Evolutionary conservation across 2,113 vertebrate species (phyloP).

Genomic region (Strix uralensis): DNA sequence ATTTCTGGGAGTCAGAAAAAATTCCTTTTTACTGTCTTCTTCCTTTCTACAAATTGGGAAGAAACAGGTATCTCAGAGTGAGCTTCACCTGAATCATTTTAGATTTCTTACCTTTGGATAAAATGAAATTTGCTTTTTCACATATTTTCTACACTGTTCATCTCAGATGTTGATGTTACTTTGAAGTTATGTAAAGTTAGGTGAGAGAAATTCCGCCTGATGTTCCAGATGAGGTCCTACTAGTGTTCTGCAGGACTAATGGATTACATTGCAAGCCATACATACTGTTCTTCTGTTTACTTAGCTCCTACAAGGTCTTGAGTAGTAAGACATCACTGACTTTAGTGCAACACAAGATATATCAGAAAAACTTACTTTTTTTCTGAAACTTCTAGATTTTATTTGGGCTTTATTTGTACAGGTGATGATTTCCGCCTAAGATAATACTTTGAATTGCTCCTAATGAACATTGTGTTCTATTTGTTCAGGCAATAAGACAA

Average conservation of each 20-base stretch:
- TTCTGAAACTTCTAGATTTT: not conserved
- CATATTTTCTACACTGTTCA: not conserved
- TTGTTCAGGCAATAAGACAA: not conserved
- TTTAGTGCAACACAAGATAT: not conserved
- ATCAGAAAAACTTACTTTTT: not conserved
- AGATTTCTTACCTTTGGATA: not conserved
- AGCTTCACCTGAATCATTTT: not conserved
- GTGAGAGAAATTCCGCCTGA: not conserved
- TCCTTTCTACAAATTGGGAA: not conserved
- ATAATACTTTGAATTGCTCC: not conserved
- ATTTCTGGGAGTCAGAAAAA: not conserved
- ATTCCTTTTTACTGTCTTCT: not conserved
- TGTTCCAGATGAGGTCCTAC: not conserved
- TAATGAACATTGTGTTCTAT: accelerated
- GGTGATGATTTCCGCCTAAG: not conserved
- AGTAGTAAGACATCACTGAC: not conserved
- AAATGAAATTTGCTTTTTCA: not conserved
- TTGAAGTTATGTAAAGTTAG: not conserved
- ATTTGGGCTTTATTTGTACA: not conserved
- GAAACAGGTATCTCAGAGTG: not conserved
- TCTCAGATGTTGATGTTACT: not conserved
- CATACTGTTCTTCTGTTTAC: not conserved
- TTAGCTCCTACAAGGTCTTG: not conserved
- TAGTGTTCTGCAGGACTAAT: not conserved
- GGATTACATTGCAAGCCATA: not conserved